These are phyloP conservation scores for Cotesia congregata DNA, from an alignment of 2,888 invertebrate species.

Conservation along the genomic window DNA sequence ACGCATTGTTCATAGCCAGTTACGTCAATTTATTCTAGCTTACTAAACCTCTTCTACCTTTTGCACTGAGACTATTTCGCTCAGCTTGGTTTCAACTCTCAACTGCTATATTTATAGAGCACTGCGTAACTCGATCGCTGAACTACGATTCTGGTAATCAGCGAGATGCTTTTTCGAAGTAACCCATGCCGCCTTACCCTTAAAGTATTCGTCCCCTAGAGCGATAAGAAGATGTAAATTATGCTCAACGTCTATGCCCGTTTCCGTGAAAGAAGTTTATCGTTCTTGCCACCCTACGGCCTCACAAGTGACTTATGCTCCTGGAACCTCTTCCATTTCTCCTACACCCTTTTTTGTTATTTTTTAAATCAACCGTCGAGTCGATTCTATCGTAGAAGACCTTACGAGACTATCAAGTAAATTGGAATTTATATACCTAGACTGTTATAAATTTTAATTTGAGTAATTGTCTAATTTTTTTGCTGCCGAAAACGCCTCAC, in stretches of 20 bases:
- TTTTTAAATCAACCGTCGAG: conserved; percentile 27
- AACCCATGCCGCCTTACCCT: conserved; percentile 24
- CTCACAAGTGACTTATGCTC: conserved; percentile 53
- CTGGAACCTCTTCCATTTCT: conserved; percentile 41
- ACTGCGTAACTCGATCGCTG: neutral
- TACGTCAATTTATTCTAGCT: conserved; percentile 11
- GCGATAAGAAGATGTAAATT: conserved; percentile 57
- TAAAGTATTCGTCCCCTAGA: conserved; percentile 42
- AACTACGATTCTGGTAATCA: conserved; percentile 35
- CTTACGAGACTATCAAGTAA: conserved; percentile 34
- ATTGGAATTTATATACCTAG: conserved; percentile 18
- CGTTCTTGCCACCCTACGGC: conserved; percentile 50
- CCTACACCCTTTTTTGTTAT: neutral
- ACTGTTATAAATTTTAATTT: neutral
- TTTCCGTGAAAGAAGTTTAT: conserved; percentile 55
- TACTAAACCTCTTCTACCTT: neutral
- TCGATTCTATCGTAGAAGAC: conserved; percentile 48
- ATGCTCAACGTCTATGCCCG: conserved; percentile 54
- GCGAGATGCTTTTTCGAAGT: conserved; percentile 25
- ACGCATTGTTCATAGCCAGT: conserved; percentile 41
- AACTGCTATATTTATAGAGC: neutral
- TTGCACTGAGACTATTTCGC: too few species aligned
- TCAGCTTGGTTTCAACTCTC: neutral
- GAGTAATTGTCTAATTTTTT: neutral
- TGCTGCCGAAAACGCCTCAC: neutral